Conservation (phyloP, 53 echinoderm and acorn worm genomes). For the Glandiceps talaboti region DNA sequence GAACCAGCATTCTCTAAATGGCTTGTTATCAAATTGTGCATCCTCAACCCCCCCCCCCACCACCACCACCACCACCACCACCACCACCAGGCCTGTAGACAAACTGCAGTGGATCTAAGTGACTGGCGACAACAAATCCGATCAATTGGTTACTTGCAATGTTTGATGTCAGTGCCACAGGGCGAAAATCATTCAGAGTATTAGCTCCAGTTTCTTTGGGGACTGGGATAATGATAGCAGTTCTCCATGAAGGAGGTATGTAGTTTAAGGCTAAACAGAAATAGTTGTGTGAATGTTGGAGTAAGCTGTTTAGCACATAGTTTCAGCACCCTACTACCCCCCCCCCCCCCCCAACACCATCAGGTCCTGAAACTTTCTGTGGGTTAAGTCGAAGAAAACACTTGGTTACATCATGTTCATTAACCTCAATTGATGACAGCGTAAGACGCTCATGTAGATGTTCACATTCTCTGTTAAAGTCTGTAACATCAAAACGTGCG, state of each 20-base stretch:
- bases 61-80: too few relatives aligned
- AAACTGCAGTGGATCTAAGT: too few relatives aligned
- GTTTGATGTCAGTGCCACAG: conserved; percentile 18
- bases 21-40: too few relatives aligned
- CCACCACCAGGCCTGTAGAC: too few relatives aligned
- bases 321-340: not conserved
- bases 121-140: too few relatives aligned
- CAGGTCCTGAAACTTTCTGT: not conserved
- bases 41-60: too few relatives aligned
- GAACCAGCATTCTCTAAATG: too few relatives aligned
- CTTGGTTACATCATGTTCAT: not conserved
- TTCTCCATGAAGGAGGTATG: conserved; percentile 2
- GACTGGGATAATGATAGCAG: conserved; percentile 9
- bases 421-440: not conserved
- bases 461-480: conserved; percentile 2
- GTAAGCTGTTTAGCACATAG: not conserved
- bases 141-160: too few relatives aligned
- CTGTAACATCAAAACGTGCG: conserved; percentile 10
- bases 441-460: not conserved
- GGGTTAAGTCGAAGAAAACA: not conserved
- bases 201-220: conserved; percentile 2
- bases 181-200: conserved; percentile 10
- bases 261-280: not conserved
- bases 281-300: not conserved
- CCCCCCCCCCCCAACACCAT: not conserved